Conservation (phyloP, 1,140 invertebrate species). For the Acyrthosiphon pisum region DNA sequence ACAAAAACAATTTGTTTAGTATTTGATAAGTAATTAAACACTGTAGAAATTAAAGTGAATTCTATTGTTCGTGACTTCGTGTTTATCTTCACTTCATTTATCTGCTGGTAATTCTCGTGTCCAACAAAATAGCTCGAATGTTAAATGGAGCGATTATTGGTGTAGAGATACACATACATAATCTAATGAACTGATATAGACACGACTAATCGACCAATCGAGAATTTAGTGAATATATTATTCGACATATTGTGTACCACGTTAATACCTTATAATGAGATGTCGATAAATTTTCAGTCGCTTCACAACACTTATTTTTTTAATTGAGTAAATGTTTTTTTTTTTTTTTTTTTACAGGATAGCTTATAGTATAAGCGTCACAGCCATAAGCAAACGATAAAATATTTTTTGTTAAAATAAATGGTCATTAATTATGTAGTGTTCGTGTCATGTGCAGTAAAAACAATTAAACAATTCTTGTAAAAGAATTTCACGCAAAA, state of each 20-base stretch:
- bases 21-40: not conserved
- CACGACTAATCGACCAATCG: slow-evolving; percentile 6
- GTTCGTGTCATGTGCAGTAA: not conserved
- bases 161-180: not conserved
- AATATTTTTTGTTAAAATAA: not conserved
- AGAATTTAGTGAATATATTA: not conserved
- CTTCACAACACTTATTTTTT: not conserved
- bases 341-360: not conserved
- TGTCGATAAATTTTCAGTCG: not conserved
- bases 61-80: slow-evolving; percentile 18
- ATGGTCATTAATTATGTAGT: not conserved
- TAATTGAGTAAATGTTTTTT: not conserved
- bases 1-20: not conserved
- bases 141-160: not conserved
- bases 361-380: not conserved
- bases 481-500: not conserved
- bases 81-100: not conserved
- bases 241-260: not conserved
- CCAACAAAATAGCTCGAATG: not conserved
- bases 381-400: not conserved
- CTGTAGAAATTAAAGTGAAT: not conserved
- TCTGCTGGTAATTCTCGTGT: not conserved
- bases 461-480: not conserved
- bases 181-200: slow-evolving; percentile 11
- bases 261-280: not conserved